phyloP scores from a whole-genome alignment of 2,797 vertebrate species.

The Darevskia nairensis region DNA sequence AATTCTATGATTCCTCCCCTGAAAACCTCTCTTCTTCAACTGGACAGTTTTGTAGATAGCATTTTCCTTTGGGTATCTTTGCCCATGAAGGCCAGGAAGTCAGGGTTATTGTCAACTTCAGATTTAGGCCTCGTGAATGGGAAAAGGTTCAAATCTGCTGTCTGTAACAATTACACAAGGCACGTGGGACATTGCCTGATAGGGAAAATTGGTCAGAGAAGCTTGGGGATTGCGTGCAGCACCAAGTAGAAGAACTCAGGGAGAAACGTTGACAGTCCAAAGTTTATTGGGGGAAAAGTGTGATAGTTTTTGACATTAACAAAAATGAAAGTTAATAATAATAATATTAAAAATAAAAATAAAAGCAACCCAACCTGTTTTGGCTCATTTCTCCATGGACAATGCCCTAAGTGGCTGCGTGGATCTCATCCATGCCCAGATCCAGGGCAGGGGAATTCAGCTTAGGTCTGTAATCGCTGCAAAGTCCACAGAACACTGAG shows the following conservation, averaged over 20 bases:
- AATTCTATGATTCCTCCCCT: neutral
- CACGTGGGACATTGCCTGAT: neutral
- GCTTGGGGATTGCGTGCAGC: neutral
- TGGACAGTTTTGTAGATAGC: neutral
- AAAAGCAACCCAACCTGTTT: neutral
- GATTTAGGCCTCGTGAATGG: too few relatives aligned
- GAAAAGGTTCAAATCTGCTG: too few relatives aligned
- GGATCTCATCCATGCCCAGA: neutral
- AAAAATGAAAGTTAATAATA: neutral
- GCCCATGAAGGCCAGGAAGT: neutral
- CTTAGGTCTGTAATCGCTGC: neutral
- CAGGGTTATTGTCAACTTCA: neutral
- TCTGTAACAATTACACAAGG: neutral
- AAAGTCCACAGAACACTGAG: neutral
- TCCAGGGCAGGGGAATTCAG: neutral
- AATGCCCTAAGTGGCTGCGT: neutral
- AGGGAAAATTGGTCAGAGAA: neutral
- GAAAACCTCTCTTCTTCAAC: neutral
- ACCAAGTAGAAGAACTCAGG: neutral
- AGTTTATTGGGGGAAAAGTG: neutral
- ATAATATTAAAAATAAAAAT: too few relatives aligned
- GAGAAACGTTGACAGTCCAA: neutral
- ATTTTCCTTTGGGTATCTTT: neutral
- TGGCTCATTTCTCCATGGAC: neutral
- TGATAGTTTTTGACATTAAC: neutral